Evolutionary conservation across 1,140 invertebrate genomes (phyloP), one percentile per base, ranked within the genome.

Genomic region (Sminthurides bifidus): DNA sequence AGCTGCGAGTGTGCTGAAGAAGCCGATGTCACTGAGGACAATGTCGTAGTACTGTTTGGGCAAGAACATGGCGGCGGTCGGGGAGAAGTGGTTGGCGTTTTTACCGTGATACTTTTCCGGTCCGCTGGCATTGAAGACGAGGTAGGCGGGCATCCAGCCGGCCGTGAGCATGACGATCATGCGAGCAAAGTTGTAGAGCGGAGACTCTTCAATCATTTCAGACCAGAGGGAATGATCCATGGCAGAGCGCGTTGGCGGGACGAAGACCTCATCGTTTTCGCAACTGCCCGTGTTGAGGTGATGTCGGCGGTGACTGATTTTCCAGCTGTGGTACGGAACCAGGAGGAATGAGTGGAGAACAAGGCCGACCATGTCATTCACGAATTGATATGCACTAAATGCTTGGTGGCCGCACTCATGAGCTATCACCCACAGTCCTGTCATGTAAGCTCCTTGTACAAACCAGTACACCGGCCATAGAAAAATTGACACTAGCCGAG

Each of bases 111-210:
- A 49, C 30, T 49, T 49, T n/a, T 40, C 23, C n/a, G 31, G 50
- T 31, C 50, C 50, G n/a, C 15, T 38, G 3, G 50, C 31, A 38
- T 52, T 52, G 31, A 40, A 37, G 26, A 52, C 26, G 2, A 52
- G 33, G 26, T 52, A 52, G 26, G 50, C 50, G 3, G 50, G 50
- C 46, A 49, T 49, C 50, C 50, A 52, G 21, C 50, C 50, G 5
- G 23, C 21, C n/a, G 50, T 38, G 3, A 52, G 21, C 33, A 52
- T 38, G 21, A 52, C n/a, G 4, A 52, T 8, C 50, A 52, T 24
- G 23, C 19, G 19, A 3, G 12, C 31, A 23, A 52, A 27, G 21
- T 37, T 52, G 35, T 52, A 52, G 19, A 52, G 33, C 3, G 50
- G 50, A 4, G 50, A 38, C 17, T 52, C 50, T 21, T 52, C 50